Evolutionary conservation across 2,888 invertebrate genomes (phyloP).

Genomic region (Megamerina dolium): DNA sequence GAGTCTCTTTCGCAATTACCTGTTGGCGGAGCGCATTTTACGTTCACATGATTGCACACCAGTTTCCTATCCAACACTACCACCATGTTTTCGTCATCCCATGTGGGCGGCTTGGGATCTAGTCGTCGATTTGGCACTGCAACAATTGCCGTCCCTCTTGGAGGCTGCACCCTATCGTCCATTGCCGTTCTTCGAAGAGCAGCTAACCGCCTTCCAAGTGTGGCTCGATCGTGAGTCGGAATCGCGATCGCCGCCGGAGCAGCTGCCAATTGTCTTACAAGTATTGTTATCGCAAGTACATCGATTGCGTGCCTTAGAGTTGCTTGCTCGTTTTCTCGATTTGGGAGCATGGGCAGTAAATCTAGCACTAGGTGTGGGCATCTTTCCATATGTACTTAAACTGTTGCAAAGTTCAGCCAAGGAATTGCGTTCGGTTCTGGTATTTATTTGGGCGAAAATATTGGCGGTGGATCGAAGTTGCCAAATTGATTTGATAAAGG

Average conservation of each 20-base stretch:
- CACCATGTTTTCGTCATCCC: conserved; percentile 81
- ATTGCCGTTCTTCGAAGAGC: conserved; percentile 94
- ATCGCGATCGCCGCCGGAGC: conserved; percentile 81
- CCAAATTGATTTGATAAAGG: conserved; percentile 90
- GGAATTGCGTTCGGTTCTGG: conserved; percentile 85
- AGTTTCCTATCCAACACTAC: conserved; percentile 86
- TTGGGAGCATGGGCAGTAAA: conserved; percentile 95
- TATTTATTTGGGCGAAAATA: conserved; percentile 99
- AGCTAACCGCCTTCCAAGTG: conserved; percentile 92
- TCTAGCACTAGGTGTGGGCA: conserved; percentile 92
- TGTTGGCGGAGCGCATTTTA: conserved; percentile 93
- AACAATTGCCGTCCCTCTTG: conserved; percentile 77
- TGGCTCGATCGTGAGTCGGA: conserved; percentile 56
- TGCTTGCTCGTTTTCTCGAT: conserved; percentile 89
- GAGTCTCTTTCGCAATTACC: conserved; percentile 92
- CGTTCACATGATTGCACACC: conserved; percentile 95
- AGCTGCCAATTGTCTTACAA: conserved; percentile 95
- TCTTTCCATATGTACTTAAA: conserved; percentile 97
- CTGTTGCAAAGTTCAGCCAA: conserved; percentile 89
- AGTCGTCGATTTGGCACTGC: conserved; percentile 87
- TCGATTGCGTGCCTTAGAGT: conserved; percentile 86
- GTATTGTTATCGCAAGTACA: conserved; percentile 71
- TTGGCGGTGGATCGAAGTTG: conserved; percentile 94
- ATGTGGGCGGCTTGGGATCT: conserved; percentile 99
- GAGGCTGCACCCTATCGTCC: conserved; percentile 60